Evolutionary conservation across 2,797 vertebrate species (phyloP).

Genomic region (Rhynchonycteris naso): DNA sequence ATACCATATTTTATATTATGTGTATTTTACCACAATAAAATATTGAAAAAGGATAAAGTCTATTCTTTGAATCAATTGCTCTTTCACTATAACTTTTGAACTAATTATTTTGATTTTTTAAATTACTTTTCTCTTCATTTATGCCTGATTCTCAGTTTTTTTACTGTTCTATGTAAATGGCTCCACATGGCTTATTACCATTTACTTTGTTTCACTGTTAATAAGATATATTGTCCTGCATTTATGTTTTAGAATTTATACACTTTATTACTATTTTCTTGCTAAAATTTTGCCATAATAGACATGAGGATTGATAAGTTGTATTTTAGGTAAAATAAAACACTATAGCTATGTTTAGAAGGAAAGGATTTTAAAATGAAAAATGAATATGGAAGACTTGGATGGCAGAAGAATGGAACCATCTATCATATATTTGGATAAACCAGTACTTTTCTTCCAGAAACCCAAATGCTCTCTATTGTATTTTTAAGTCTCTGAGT

Average conservation of each 20-base stretch:
- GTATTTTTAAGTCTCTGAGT: not conserved
- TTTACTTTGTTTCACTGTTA: not conserved
- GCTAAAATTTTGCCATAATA: not conserved
- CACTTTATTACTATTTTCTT: not conserved
- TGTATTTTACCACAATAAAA: not conserved
- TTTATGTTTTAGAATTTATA: not conserved
- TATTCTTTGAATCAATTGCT: not conserved
- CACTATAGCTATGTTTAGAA: not conserved
- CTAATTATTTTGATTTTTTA: not conserved
- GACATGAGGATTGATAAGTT: not conserved
- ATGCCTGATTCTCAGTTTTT: not conserved
- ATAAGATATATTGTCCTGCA: not conserved
- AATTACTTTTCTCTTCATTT: not conserved
- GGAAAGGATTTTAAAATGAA: not conserved
- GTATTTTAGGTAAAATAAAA: not conserved
- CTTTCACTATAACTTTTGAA: not conserved
- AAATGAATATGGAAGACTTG: not conserved
- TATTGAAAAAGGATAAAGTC: too few species aligned
- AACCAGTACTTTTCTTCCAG: not conserved
- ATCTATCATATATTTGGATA: not conserved
- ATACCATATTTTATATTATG: not conserved
- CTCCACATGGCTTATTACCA: not conserved
- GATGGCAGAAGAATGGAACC: not conserved
- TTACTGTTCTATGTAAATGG: not conserved
- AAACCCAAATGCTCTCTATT: not conserved